Conservation (phyloP, 92 coral and sea anemone species). For the Blastomussa wellsi region DNA sequence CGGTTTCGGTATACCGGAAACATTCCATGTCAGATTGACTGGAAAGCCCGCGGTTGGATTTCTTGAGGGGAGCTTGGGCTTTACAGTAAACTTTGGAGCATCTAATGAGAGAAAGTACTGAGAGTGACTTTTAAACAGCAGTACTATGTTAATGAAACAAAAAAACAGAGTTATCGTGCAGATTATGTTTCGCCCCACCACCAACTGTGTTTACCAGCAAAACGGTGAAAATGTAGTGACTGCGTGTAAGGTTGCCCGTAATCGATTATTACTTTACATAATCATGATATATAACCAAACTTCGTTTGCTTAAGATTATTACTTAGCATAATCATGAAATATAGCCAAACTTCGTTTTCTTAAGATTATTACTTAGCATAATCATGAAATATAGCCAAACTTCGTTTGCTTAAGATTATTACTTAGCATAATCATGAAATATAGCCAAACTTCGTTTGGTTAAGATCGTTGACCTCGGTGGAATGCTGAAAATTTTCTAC, state of each 20-base stretch:
- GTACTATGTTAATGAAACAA: background rate
- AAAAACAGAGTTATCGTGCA: too few relatives aligned
- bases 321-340: too few relatives aligned
- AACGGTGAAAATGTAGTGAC: background rate
- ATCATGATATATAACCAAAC: too few relatives aligned
- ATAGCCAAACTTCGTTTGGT: too few relatives aligned
- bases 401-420: background rate
- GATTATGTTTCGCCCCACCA: too few relatives aligned
- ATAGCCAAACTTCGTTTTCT: too few relatives aligned
- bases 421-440: too few relatives aligned
- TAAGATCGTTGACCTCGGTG: background rate
- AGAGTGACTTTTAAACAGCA: background rate
- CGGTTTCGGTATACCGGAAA: slow-evolving; percentile 26
- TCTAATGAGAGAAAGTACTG: background rate
- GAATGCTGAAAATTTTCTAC: background rate
- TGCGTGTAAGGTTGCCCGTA: too few relatives aligned
- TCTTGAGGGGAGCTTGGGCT: slow-evolving; percentile 22
- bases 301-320: background rate
- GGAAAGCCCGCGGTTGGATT: slow-evolving; percentile 21
- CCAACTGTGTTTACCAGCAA: too few relatives aligned
- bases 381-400: too few relatives aligned
- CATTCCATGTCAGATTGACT: slow-evolving; percentile 10
- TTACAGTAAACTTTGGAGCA: slow-evolving; percentile 16
- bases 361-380: background rate
- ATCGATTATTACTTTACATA: too few relatives aligned